A percentile compares a stretch with the other conserved stretches of the same genome.
phyloP scores from a whole-genome alignment of 2,113 vertebrate genomes.

The Rhizomys pruinosus region DNA sequence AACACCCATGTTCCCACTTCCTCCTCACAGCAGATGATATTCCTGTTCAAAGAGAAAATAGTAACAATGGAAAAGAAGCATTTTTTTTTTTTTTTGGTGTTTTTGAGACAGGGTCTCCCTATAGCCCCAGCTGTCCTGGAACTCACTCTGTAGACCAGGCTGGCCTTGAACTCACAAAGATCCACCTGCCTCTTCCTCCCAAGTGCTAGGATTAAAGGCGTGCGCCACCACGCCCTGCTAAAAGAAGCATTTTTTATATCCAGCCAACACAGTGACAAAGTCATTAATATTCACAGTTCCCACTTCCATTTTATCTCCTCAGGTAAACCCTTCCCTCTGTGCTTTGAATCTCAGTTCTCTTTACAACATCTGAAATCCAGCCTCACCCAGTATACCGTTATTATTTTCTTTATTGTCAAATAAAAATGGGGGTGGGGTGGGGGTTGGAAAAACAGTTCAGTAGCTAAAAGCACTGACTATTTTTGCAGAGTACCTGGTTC shows the following conservation, averaged over 20 bases:
- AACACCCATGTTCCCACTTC: conserved; percentile 29
- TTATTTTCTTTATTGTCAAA: neutral
- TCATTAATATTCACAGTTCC: neutral
- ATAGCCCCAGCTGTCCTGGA: too few relatives aligned
- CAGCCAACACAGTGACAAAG: neutral
- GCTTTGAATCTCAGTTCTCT: neutral
- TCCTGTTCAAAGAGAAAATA: conserved; percentile 57
- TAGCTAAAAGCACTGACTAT: too few relatives aligned
- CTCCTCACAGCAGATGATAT: conserved; percentile 37
- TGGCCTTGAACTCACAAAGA: too few relatives aligned
- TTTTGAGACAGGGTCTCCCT: too few relatives aligned
- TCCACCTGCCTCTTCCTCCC: too few relatives aligned
- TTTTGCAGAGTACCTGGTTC: too few relatives aligned
- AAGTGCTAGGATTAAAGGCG: too few relatives aligned
- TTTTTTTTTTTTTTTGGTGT: too few relatives aligned
- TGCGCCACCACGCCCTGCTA: too few relatives aligned
- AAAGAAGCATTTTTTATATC: neutral
- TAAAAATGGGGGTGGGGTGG: neutral
- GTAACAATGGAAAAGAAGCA: conserved; percentile 21
- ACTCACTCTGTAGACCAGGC: too few relatives aligned
- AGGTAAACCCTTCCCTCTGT: neutral
- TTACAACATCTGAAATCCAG: neutral
- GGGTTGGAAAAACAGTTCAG: too few relatives aligned
- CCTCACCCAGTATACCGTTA: neutral
- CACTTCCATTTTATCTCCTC: neutral